phyloP scores from a whole-genome alignment of 2,888 invertebrate species.

The Nephrotoma guestfalica region DNA sequence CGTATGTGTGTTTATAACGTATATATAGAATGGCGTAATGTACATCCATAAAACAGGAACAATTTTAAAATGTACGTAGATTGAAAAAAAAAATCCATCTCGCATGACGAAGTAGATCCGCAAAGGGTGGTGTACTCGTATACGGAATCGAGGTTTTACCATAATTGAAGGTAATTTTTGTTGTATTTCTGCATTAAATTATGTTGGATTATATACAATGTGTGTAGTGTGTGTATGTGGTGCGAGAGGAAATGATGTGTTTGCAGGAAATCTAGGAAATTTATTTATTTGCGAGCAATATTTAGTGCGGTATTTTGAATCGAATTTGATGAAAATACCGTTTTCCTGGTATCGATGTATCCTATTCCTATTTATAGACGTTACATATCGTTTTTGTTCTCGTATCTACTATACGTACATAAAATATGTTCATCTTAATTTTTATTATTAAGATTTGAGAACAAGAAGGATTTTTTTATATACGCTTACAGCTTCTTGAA shows the following conservation, averaged over 20 bases:
- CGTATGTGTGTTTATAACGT: not conserved
- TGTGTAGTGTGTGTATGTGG: not conserved
- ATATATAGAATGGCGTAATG: not conserved
- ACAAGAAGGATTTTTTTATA: not conserved
- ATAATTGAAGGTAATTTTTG: not conserved
- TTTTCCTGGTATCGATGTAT: not conserved
- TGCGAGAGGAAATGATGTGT: not conserved
- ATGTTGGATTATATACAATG: not conserved
- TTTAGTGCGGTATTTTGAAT: not conserved
- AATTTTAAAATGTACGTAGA: not conserved
- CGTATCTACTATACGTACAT: not conserved
- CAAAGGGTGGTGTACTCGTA: not conserved
- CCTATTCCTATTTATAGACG: too few relatives aligned
- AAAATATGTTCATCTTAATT: not conserved
- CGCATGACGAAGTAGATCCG: not conserved
- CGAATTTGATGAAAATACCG: not conserved
- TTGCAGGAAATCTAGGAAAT: not conserved
- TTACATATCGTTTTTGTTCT: not conserved
- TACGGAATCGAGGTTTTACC: not conserved
- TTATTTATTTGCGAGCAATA: not conserved
- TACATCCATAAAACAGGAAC: not conserved
- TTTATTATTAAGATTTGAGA: not conserved
- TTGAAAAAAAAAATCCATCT: not conserved
- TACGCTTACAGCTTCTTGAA: not conserved
- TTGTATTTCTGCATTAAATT: not conserved